Evolutionary conservation across 2,797 vertebrate species (phyloP), one percentile per base, ranked within the genome.

Genomic region (Cuculus canorus): DNA sequence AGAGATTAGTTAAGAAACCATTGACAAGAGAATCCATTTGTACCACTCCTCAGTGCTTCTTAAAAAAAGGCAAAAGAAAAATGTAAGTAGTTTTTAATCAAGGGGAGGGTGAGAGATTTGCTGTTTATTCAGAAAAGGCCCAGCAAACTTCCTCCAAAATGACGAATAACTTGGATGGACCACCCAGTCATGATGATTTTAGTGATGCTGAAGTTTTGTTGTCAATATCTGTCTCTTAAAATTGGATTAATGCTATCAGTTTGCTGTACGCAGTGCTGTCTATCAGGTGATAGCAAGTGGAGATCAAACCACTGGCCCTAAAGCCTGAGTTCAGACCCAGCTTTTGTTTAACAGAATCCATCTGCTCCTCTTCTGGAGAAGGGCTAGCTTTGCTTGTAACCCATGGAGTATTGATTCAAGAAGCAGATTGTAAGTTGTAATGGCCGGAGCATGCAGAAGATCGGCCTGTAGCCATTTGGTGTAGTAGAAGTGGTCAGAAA

Each of bases 1-100:
- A 98, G 90, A 98, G 97, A 82, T 97, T 99, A 60, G 98, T 98
- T 96, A 99, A 98, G 97, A 99, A 98, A 75, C 99, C 99, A 19
- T 91, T 99, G 72, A 97, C 97, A 82, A 98, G 99, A 94, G 98
- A 97, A 92, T 98, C 98, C 52, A 99, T 99, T 93, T 98, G 98
- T 95, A 99, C 99, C 80, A 99, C 98, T 21, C 99, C 99, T 37
- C 97, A 98, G 59, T 98, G 97, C 96, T 98, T 99, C 80, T 96
- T 98, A 96, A 98, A 98, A 95, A 98, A 98, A 81, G 93, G 93
- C 43, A 97, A 97, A 92, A 91, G 60, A 35, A 98, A 98, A 95
- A 92, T 10, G 98, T 98, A 97, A 97, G 98, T 95, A 73, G 7
- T 3, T 33, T 79, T 77, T 54, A 56, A 30, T 79, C 14, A n/a